Evolutionary conservation across 2,113 vertebrate genomes (phyloP).

Genomic region (Colossoma macropomum): DNA sequence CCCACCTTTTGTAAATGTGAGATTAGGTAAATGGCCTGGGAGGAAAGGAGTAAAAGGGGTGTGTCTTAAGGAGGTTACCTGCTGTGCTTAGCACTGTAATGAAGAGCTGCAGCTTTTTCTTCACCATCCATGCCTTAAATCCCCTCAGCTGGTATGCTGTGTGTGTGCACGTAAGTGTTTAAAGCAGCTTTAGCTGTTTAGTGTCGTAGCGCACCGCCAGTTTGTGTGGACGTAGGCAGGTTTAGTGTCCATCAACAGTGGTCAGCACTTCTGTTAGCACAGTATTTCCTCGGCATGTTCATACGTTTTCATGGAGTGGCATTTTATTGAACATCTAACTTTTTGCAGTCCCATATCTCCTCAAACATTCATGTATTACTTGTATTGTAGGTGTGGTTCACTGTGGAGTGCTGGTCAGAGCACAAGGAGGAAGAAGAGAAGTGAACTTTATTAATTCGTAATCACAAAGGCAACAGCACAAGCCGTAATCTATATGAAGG

Average conservation of each 20-base stretch:
- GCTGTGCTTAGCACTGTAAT: constrained; percentile 12
- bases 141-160: not conserved
- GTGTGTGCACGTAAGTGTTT: constrained; percentile 7
- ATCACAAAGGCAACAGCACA: too few species aligned
- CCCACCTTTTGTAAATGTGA: not conserved
- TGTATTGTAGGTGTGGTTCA: too few species aligned
- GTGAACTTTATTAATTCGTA: too few species aligned
- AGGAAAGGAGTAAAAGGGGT: not conserved
- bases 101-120: not conserved
- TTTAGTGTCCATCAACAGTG: constrained; percentile 39
- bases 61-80: not conserved
- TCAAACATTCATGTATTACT: too few species aligned
- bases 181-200: constrained; percentile 44
- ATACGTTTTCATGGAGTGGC: too few species aligned
- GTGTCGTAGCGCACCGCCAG: not conserved
- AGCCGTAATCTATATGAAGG: too few species aligned
- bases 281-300: too few species aligned
- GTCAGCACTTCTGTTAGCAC: constrained; percentile 40
- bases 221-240: constrained; percentile 32
- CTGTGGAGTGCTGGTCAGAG: too few species aligned
- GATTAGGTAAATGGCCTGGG: constrained; percentile 2
- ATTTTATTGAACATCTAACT: too few species aligned
- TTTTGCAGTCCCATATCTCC: too few species aligned
- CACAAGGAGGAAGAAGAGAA: too few species aligned
- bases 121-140: constrained; percentile 1